phyloP scores from a whole-genome alignment of 2,888 invertebrate genomes.

The Podotricha telesiphe region DNA sequence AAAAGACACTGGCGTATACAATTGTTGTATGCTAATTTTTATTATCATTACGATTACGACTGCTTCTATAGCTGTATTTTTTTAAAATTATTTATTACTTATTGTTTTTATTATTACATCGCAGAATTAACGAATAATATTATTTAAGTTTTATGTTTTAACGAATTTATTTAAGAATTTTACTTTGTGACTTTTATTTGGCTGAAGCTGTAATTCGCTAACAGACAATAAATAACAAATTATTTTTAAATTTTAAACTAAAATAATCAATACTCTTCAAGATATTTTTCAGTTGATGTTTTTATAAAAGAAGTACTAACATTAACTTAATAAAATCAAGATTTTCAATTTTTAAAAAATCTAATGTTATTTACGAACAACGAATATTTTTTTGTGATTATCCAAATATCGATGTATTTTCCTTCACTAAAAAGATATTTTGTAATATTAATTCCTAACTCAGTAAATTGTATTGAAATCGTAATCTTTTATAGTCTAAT shows the following conservation, averaged over 20 bases:
- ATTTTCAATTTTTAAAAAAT: neutral
- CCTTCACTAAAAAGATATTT: neutral
- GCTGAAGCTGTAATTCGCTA: neutral
- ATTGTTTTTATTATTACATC: neutral
- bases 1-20: constrained; percentile 28
- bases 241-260: neutral
- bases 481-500: neutral
- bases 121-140: constrained; percentile 12
- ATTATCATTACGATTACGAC: neutral
- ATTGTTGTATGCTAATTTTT: constrained; percentile 3
- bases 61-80: neutral
- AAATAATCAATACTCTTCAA: neutral
- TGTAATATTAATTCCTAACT: neutral
- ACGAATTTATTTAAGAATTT: constrained; percentile 3
- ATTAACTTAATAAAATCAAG: neutral
- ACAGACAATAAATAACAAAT: constrained; percentile 1
- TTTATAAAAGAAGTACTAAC: neutral
- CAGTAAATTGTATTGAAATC: neutral
- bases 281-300: neutral
- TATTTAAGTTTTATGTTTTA: neutral
- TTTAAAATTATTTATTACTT: neutral
- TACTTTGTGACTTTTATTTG: too few species aligned
- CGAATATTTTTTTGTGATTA: constrained; percentile 2
- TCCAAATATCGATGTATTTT: neutral
- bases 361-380: constrained; percentile 10